Base-by-base conservation (phyloP, 1,140 invertebrate genomes). In the Drosophila quadrilineata region DNA sequence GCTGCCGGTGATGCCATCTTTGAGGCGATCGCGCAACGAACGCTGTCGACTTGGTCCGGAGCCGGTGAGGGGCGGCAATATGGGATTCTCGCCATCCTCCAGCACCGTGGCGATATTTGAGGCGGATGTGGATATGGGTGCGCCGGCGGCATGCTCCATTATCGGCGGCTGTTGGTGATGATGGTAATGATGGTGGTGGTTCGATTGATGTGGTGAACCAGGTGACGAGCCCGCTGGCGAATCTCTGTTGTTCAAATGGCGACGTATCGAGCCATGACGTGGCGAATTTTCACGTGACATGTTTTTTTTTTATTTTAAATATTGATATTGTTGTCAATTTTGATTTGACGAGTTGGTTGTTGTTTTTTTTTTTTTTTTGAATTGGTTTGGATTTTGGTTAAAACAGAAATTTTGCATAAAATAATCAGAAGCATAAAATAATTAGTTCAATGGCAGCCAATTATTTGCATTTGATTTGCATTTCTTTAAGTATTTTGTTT, bases 1-100 rank as follows among this genome's bases (percentile, higher is more conserved):
- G 88, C 93, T 93, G 85, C 93, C 93, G 22, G 93, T 93, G 88
- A 95, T 94, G 72, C 94, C 94, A 40, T 95, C 94, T 80, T 93
- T 92, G 31, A 95, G 92, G 14, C 94, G 91, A 87, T 95, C 94
- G 86, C 94, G 94, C 70, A 95, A 88, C 1, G 93, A 93, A 28
- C 93, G 92, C 67, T 93, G 91, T 36, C 93, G 84, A 63, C 92
- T 92, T 16, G 92, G 92, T 16, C 92, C 93, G n/a, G 93, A 92
- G 33, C 93, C 93, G 26, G 52, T 88, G 5, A 89, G 26, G 3
- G 88, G 88, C 40, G 88, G 88, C 64, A 89, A 35, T 6, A 72
- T 86, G 4, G 85, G 62, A 19, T 68, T 71, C 33, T 89, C 87
- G 16, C 86, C 86, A 53, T 89, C 87, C 62, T 88, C 87, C 52